These are phyloP conservation scores for Mesochorus sp. DNA, from an alignment of 2,888 invertebrate species.

Conservation along the genomic window DNA sequence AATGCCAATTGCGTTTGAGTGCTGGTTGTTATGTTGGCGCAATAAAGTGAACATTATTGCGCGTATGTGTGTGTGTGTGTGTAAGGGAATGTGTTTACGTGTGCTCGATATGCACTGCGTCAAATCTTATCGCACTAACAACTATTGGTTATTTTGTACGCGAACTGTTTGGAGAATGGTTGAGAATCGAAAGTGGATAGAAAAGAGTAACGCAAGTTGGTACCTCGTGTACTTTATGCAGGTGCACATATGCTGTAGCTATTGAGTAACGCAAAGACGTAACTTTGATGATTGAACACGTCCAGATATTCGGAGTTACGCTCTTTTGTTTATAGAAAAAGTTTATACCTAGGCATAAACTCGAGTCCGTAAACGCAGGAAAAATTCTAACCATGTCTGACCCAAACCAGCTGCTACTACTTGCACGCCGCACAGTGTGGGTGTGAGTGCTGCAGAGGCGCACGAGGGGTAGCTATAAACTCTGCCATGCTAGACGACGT, in stretches of 20 bases:
- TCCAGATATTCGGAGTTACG: too few relatives aligned
- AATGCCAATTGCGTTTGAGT: not conserved
- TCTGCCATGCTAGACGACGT: slow-evolving; percentile 10
- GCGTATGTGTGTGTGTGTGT: not conserved
- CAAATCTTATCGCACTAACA: slow-evolving; percentile 30
- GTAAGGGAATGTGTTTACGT: not conserved
- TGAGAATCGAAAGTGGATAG: not conserved
- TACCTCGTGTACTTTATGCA: not conserved
- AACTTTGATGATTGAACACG: too few relatives aligned
- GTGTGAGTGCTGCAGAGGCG: not conserved
- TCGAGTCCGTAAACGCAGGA: slow-evolving; percentile 20
- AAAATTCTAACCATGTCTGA: slow-evolving; percentile 62
- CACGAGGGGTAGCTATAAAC: slow-evolving; percentile 25
- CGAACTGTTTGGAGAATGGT: not conserved
- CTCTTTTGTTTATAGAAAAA: not conserved
- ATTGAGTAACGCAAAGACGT: too few relatives aligned
- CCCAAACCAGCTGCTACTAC: slow-evolving; percentile 60
- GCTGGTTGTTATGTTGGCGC: slow-evolving; percentile 6
- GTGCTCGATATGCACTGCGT: not conserved
- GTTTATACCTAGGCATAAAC: not conserved
- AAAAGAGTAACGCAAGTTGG: not conserved
- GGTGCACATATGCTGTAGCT: too few relatives aligned
- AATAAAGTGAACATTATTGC: slow-evolving; percentile 24
- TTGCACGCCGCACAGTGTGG: slow-evolving; percentile 27
- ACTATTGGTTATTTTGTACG: not conserved